Conservation (phyloP, 2,113 vertebrate genomes). For the Hystrix cristata region DNA sequence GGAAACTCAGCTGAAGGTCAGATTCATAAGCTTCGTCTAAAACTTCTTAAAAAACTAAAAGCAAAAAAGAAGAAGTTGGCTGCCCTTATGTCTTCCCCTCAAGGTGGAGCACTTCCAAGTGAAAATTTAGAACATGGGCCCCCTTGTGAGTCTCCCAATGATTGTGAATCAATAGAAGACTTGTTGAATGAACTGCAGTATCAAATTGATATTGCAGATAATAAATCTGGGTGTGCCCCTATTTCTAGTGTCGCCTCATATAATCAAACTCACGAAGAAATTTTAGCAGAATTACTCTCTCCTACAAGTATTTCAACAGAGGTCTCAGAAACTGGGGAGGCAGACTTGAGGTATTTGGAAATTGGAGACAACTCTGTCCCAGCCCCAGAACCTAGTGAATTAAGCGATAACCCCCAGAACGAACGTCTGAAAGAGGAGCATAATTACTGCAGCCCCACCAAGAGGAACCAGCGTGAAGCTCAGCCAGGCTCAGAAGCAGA, state of each 20-base stretch:
- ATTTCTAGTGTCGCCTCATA: slow-evolving; percentile 84
- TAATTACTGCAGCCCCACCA: slow-evolving; percentile 78
- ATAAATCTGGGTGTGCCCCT: slow-evolving; percentile 81
- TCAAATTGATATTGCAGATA: slow-evolving; percentile 87
- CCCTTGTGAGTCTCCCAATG: slow-evolving; percentile 71
- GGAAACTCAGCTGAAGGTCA: slow-evolving; percentile 77
- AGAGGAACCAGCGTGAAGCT: slow-evolving; percentile 65
- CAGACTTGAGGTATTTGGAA: slow-evolving; percentile 90
- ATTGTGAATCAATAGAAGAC: slow-evolving; percentile 85
- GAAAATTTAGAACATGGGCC: slow-evolving; percentile 37
- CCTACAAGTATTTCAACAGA: slow-evolving; percentile 90
- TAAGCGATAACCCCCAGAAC: not conserved
- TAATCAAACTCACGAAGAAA: slow-evolving; percentile 86
- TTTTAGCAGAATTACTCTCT: slow-evolving; percentile 93
- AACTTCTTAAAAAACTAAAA: slow-evolving; percentile 95
- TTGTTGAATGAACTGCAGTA: slow-evolving; percentile 86
- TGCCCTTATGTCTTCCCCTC: slow-evolving; percentile 84
- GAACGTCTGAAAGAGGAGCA: slow-evolving; percentile 67
- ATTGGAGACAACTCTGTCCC: slow-evolving; percentile 81
- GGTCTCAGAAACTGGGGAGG: slow-evolving; percentile 83
- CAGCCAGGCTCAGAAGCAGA: slow-evolving; percentile 34
- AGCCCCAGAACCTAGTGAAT: not conserved
- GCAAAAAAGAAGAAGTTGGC: slow-evolving; percentile 96
- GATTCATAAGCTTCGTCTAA: slow-evolving; percentile 92
- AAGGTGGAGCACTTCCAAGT: slow-evolving; percentile 28